A percentile compares a stretch with the other conserved stretches of the same genome.
phyloP scores from a whole-genome alignment of 2,888 invertebrate species.

The Campopleginae sp. region DNA sequence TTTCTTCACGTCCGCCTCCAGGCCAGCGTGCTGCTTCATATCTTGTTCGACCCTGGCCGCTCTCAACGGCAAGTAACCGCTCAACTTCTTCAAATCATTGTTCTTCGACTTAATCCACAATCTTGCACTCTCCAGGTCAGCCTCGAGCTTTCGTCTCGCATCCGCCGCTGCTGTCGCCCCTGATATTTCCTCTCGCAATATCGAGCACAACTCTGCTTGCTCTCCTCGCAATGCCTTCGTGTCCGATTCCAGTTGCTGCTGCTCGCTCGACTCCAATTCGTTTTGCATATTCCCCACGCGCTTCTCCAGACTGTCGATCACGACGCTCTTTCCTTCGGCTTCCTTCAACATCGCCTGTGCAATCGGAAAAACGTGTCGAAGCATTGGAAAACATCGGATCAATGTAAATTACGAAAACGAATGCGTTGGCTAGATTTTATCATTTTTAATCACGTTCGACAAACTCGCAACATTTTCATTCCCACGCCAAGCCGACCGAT shows the following conservation, averaged over 20 bases:
- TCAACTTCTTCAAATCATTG: conserved; percentile 90
- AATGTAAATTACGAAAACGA: background rate
- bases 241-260: conserved; percentile 91
- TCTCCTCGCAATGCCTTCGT: conserved; percentile 90
- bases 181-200: conserved; percentile 91
- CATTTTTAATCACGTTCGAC: no score
- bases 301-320: conserved; percentile 93
- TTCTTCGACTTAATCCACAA: conserved; percentile 92
- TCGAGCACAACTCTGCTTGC: conserved; percentile 90
- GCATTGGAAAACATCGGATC: background rate
- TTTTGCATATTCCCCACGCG: conserved; percentile 93
- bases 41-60: conserved; percentile 93
- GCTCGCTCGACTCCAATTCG: conserved; percentile 94
- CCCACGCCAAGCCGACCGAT: no score
- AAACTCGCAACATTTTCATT: no score
- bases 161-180: conserved; percentile 89
- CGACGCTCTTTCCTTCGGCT: conserved; percentile 92
- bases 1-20: conserved; percentile 91
- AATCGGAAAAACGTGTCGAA: background rate
- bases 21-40: conserved; percentile 90
- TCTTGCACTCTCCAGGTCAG: conserved; percentile 91
- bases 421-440: no score
- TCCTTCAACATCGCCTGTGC: conserved; percentile 90
- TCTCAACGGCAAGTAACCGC: conserved; percentile 91
- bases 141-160: conserved; percentile 90